Evolutionary conservation across 2,797 vertebrate species (phyloP).

Genomic region (Sebastes diaconus): DNA sequence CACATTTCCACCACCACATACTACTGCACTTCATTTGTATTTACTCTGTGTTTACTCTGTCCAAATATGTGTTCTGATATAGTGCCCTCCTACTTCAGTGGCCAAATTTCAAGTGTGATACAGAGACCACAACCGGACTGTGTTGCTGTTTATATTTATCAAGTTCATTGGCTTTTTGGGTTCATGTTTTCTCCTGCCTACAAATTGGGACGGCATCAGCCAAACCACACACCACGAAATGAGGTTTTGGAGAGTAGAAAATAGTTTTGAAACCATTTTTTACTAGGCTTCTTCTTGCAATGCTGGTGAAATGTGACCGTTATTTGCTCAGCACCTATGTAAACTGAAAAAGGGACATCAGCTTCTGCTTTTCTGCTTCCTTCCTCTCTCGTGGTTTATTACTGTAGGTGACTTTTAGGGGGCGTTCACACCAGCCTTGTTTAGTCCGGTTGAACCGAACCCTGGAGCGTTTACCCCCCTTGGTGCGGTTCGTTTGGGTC

Average conservation of each 20-base stretch:
- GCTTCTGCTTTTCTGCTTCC: background rate
- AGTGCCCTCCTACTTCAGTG: background rate
- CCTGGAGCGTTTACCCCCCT: too few species aligned
- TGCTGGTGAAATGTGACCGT: background rate
- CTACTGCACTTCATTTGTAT: background rate
- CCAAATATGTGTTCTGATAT: background rate
- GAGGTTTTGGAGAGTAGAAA: background rate
- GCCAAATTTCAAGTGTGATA: background rate
- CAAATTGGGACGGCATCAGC: background rate
- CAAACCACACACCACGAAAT: background rate
- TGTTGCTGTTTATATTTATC: background rate
- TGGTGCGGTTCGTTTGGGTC: too few species aligned
- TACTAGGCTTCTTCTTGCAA: background rate
- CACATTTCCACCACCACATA: background rate
- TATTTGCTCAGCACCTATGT: background rate
- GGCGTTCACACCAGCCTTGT: too few species aligned
- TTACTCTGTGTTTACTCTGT: background rate
- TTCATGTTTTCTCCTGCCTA: background rate
- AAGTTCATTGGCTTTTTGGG: background rate
- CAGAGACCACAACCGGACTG: background rate
- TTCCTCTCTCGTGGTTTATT: background rate
- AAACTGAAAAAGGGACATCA: background rate
- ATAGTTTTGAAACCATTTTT: background rate
- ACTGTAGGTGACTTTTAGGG: too few species aligned
- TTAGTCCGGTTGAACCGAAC: too few species aligned